Percentiles rank a stretch among this genome's conserved stretches.
Conservation (phyloP, 2,113 vertebrate species). For the Castor canadensis region DNA sequence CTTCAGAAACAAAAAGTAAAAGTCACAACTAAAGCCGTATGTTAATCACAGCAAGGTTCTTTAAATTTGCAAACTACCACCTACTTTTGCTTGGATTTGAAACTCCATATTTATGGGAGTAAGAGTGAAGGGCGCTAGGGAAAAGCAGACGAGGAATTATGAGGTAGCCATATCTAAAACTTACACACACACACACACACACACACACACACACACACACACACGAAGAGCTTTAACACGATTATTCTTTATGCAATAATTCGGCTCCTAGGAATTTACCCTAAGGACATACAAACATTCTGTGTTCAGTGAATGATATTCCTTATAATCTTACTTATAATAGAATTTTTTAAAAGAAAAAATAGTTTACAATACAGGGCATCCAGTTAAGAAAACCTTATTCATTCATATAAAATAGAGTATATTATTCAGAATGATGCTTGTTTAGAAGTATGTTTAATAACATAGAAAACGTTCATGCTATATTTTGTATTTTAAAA, state of each 20-base stretch:
- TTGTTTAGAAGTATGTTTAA: neutral
- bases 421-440: neutral
- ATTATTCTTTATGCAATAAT: neutral
- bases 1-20: conserved; percentile 55
- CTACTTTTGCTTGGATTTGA: neutral
- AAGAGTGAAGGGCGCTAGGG: neutral
- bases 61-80: neutral
- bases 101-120: neutral
- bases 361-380: neutral
- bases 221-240: neutral
- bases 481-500: neutral
- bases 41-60: neutral
- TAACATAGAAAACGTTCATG: neutral
- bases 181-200: too few relatives aligned
- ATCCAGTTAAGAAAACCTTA: neutral
- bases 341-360: neutral
- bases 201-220: too few relatives aligned
- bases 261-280: neutral
- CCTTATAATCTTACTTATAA: neutral
- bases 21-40: neutral
- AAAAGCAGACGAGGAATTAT: neutral
- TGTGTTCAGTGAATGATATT: neutral
- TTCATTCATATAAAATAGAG: neutral
- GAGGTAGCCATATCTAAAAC: neutral
- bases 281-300: neutral